A percentile compares a stretch with the other conserved stretches of the same genome.
phyloP scores from a whole-genome alignment of 2,888 invertebrate genomes.

The Yponomeuta plumbellus region DNA sequence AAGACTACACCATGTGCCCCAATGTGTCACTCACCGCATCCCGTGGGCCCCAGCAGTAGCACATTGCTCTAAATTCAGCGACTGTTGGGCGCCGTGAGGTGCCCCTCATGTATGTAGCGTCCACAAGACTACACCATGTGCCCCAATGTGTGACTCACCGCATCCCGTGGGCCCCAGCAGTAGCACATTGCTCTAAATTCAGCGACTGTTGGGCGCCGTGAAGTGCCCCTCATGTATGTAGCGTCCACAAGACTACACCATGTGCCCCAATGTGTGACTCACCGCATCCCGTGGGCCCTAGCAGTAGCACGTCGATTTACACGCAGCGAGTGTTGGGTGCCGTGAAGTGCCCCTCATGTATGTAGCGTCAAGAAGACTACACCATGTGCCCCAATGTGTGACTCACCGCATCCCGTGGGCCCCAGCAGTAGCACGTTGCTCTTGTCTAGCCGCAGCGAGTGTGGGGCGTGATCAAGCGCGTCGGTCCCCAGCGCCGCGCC shows the following conservation, averaged over 20 bases:
- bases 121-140: no score
- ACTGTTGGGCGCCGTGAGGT: conserved; percentile 87
- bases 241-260: no score
- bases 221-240: conserved; percentile 64
- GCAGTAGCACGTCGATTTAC: conserved; percentile 95
- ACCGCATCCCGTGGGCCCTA: conserved; percentile 98
- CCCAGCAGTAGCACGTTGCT: conserved; percentile 97
- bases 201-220: conserved; percentile 88
- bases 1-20: no score
- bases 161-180: no score
- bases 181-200: no score
- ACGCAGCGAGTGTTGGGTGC: conserved; percentile 87
- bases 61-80: conserved; percentile 96
- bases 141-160: no score
- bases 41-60: conserved; percentile 96
- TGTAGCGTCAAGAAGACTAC: no score
- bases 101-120: no score
- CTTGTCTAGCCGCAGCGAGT: conserved; percentile 93
- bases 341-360: conserved; percentile 79
- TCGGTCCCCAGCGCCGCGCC: conserved; percentile 80
- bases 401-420: conserved; percentile 94
- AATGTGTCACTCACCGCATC: conserved; percentile 82
- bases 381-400: no score
- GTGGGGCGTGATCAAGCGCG: conserved; percentile 86
- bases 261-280: conserved; percentile 35